These are phyloP conservation scores for Falco peregrinus DNA, from an alignment of 2,797 vertebrate species.

Conservation along the genomic window DNA sequence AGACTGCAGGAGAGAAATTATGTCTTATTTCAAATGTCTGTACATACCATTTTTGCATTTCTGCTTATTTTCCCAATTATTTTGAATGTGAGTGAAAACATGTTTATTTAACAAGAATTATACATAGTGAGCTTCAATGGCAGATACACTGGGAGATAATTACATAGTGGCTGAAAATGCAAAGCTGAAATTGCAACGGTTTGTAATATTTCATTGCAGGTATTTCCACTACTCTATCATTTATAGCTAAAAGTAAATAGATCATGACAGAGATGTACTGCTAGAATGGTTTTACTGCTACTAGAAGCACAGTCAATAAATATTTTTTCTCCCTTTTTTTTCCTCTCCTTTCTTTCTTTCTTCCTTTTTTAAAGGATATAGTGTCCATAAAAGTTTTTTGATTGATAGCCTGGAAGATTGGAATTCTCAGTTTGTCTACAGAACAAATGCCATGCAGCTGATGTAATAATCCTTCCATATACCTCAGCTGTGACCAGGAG, in stretches of 20 bases:
- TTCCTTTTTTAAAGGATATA: not conserved
- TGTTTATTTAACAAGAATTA: not conserved
- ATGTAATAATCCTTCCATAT: slow-evolving; percentile 45
- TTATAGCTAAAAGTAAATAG: not conserved
- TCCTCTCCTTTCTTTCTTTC: not conserved
- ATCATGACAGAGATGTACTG: not conserved
- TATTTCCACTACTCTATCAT: not conserved
- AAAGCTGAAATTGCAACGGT: slow-evolving; percentile 5
- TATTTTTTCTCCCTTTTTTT: not conserved
- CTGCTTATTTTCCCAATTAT: not conserved
- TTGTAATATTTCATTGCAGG: not conserved
- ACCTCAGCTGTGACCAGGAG: slow-evolving; percentile 22
- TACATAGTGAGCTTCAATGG: not conserved
- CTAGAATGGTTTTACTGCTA: not conserved
- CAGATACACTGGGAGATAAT: not conserved
- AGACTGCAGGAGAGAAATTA: not conserved
- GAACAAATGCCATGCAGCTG: not conserved
- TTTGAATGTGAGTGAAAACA: not conserved
- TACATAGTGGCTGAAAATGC: not conserved
- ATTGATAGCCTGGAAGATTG: slow-evolving; percentile 46
- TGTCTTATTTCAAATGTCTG: not conserved
- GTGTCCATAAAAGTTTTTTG: slow-evolving; percentile 2
- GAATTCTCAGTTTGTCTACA: slow-evolving; percentile 47
- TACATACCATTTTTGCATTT: not conserved
- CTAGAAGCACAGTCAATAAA: not conserved